phyloP scores from a whole-genome alignment of 2,797 vertebrate species.

The Acrossocheilus fasciatus region DNA sequence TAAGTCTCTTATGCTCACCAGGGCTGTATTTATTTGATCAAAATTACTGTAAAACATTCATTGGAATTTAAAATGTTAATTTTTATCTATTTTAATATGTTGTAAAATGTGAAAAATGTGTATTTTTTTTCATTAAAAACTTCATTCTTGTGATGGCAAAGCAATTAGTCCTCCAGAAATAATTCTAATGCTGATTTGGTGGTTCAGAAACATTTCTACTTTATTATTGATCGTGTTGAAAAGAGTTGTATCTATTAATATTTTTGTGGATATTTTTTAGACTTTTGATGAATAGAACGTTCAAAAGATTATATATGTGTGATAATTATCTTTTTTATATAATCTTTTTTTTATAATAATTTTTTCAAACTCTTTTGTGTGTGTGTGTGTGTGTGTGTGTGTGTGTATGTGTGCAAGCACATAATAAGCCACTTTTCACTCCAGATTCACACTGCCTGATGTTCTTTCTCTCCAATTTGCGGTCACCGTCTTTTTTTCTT shows the following conservation, averaged over 20 bases:
- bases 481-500: neutral
- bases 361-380: neutral
- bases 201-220: neutral
- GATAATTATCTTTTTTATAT: neutral
- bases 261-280: neutral
- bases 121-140: too few species aligned
- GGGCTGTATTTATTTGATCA: neutral
- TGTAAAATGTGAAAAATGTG: neutral
- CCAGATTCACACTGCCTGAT: slow-evolving; percentile 6
- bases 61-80: too few species aligned
- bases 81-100: neutral
- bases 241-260: neutral
- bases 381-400: neutral
- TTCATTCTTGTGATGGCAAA: neutral
- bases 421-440: neutral
- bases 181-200: neutral
- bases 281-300: neutral
- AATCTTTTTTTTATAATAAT: neutral
- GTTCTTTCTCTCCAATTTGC: neutral
- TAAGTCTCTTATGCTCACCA: neutral
- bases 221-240: neutral
- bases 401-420: neutral
- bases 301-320: neutral
- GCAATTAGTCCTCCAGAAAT: neutral
- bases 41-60: neutral